phyloP scores from a whole-genome alignment of 2,888 invertebrate species.

The Scaptomyza tumidula region DNA sequence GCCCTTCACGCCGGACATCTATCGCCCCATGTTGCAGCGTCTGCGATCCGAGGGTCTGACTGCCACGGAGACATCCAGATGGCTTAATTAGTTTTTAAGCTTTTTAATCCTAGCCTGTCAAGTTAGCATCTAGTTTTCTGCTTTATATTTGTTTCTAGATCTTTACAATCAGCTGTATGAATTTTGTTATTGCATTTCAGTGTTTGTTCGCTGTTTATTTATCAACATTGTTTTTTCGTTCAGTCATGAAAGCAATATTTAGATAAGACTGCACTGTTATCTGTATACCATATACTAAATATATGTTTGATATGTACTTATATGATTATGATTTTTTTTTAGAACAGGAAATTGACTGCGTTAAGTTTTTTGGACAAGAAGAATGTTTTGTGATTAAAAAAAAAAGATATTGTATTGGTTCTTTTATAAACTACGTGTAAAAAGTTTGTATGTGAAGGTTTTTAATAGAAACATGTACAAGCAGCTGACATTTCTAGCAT shows the following conservation, averaged over 20 bases:
- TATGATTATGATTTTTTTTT: conserved; percentile 20
- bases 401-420: too few relatives aligned
- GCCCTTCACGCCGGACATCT: conserved; percentile 96
- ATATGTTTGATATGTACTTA: conserved; percentile 34
- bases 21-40: conserved; percentile 94
- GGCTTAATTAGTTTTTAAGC: conserved; percentile 71
- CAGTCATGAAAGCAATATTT: conserved; percentile 20
- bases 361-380: conserved; percentile 5
- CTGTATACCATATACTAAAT: conserved; percentile 21
- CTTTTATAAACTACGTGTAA: too few relatives aligned
- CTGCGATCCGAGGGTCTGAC: conserved; percentile 93
- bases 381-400: neutral
- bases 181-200: conserved; percentile 4
- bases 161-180: neutral
- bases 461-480: too few relatives aligned
- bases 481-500: neutral
- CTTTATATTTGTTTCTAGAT: conserved; percentile 2
- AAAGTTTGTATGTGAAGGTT: neutral
- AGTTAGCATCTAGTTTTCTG: conserved; percentile 4
- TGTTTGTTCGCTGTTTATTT: conserved; percentile 31
- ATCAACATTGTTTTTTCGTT: conserved; percentile 21
- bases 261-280: conserved; percentile 55
- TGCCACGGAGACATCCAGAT: conserved; percentile 88
- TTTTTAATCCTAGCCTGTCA: neutral
- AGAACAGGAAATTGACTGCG: conserved; percentile 8